phyloP scores from a whole-genome alignment of 1,140 invertebrate species.

The Reticulitermes speratus region DNA sequence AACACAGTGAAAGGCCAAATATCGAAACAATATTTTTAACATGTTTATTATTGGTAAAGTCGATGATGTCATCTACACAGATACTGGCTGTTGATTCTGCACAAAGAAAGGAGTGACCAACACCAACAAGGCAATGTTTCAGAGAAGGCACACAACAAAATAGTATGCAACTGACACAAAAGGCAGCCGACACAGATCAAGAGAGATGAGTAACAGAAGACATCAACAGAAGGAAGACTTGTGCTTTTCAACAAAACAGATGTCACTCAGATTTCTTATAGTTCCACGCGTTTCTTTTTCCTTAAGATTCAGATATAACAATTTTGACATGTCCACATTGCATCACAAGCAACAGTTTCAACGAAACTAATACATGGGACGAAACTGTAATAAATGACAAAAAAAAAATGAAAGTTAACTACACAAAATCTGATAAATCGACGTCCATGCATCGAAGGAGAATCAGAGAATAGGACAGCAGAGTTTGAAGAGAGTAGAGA shows the following conservation, averaged over 20 bases:
- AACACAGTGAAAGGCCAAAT: too few species aligned
- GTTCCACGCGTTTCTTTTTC: neutral
- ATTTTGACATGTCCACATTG: too few species aligned
- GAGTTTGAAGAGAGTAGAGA: neutral
- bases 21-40: too few species aligned
- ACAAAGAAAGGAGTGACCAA: neutral
- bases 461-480: neutral
- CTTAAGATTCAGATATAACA: too few species aligned
- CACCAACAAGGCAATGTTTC: neutral
- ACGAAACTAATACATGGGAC: neutral
- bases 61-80: neutral
- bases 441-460: constrained; percentile 9
- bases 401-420: neutral
- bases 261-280: neutral
- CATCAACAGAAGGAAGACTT: neutral
- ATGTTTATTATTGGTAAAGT: too few species aligned
- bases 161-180: neutral
- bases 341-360: too few species aligned
- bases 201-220: neutral
- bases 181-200: neutral
- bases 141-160: neutral
- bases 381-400: neutral
- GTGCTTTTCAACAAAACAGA: neutral
- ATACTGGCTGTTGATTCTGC: neutral
- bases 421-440: neutral